phyloP scores from a whole-genome alignment of 2,888 invertebrate species.

The Sthenelais limicola region DNA sequence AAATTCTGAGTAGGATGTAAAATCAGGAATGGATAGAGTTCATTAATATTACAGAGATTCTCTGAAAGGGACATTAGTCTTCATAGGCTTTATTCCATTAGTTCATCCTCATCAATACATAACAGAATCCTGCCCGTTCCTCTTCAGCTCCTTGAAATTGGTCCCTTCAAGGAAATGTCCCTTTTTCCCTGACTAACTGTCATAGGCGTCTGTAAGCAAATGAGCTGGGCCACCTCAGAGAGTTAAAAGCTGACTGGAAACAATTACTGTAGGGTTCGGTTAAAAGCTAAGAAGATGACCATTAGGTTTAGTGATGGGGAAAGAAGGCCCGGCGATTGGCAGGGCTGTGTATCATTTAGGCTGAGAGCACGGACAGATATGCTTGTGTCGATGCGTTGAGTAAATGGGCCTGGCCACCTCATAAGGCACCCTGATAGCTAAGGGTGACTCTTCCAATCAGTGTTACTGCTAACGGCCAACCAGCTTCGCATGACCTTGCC shows the following conservation, averaged over 20 bases:
- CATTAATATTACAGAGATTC: too few species aligned
- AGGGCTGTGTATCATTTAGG: constrained; percentile 16
- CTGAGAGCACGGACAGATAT: constrained; percentile 25
- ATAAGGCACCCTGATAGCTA: constrained; percentile 29
- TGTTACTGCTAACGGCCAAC: constrained; percentile 25
- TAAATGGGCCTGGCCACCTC: constrained; percentile 27
- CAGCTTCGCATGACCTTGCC: constrained; percentile 20
- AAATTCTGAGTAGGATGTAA: too few species aligned
- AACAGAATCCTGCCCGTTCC: too few species aligned
- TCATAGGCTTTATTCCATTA: too few species aligned
- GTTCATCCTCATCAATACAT: too few species aligned
- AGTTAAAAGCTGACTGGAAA: constrained; percentile 2
- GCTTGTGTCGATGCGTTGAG: constrained; percentile 26
- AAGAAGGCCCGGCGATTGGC: background rate
- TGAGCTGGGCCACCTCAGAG: too few species aligned
- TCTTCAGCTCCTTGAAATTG: too few species aligned
- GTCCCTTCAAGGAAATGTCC: too few species aligned
- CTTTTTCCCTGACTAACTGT: too few species aligned
- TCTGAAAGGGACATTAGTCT: too few species aligned
- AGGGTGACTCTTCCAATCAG: constrained; percentile 30
- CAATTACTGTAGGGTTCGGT: constrained; percentile 2
- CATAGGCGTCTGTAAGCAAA: too few species aligned
- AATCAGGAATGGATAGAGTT: too few species aligned
- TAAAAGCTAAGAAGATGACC: constrained; percentile 1
- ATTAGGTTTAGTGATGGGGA: constrained; percentile 25